Evolutionary conservation across 1,140 invertebrate species (phyloP).

Genomic region (Gonioctena quinquepunctata): DNA sequence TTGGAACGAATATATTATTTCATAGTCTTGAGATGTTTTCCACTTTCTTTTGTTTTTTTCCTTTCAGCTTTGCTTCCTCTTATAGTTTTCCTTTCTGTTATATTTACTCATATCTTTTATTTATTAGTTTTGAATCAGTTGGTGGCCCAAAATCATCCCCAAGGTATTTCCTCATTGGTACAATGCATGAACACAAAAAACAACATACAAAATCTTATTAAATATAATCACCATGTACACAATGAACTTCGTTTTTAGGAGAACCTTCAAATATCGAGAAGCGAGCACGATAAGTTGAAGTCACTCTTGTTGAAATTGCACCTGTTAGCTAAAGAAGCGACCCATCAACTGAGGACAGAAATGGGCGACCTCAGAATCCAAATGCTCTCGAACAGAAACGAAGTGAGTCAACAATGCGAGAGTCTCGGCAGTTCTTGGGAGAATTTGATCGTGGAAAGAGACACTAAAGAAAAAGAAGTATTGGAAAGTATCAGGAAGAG

Average conservation of each 20-base stretch:
- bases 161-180: conserved; percentile 6
- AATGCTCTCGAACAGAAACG: conserved; percentile 58
- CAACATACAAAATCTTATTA: neutral
- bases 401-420: conserved; percentile 59
- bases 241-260: conserved; percentile 56
- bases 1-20: no score
- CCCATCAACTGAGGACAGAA: conserved; percentile 65
- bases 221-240: neutral
- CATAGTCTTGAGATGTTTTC: no score
- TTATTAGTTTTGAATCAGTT: no score
- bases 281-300: conserved; percentile 61
- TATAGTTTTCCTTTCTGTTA: no score
- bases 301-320: conserved; percentile 58
- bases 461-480: conserved; percentile 61
- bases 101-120: no score
- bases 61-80: no score
- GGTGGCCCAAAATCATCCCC: conserved; percentile 25
- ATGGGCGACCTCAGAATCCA: conserved; percentile 62
- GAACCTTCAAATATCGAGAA: conserved; percentile 61
- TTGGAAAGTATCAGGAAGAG: conserved; percentile 65
- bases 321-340: conserved; percentile 59
- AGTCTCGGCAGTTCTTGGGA: conserved; percentile 61
- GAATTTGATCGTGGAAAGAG: conserved; percentile 59
- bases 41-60: no score
- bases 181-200: conserved; percentile 13